phyloP scores from a whole-genome alignment of 2,113 vertebrate species.

The Mormoops blainvillei region DNA sequence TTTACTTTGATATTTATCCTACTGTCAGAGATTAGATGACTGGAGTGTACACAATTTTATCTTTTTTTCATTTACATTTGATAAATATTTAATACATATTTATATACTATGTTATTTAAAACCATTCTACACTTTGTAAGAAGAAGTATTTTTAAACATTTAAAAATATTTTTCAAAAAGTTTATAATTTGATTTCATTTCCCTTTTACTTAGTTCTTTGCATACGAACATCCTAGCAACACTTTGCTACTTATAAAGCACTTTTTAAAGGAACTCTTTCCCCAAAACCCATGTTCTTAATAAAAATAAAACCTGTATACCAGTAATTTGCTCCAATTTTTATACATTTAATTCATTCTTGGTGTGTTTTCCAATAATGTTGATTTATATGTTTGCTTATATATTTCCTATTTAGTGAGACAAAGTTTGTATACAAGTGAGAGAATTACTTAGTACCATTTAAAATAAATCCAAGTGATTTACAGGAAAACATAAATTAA shows the following conservation, averaged over 20 bases:
- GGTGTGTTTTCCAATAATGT: neutral
- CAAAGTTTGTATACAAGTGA: neutral
- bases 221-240: neutral
- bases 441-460: neutral
- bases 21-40: neutral
- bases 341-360: neutral
- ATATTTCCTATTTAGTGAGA: slow-evolving; percentile 18
- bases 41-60: neutral
- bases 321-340: slow-evolving; percentile 13
- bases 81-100: neutral
- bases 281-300: neutral
- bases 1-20: neutral
- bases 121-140: neutral
- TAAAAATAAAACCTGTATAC: neutral
- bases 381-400: slow-evolving; percentile 19
- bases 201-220: neutral
- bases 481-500: slow-evolving; percentile 3
- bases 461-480: slow-evolving; percentile 24
- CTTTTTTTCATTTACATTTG: neutral
- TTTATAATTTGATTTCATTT: slow-evolving; percentile 15
- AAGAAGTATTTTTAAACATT: neutral
- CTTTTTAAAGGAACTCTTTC: neutral
- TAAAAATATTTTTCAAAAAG: neutral
- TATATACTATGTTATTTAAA: neutral
- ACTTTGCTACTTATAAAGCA: neutral